Evolutionary conservation across 2,888 invertebrate genomes (phyloP).

Genomic region (Protonemura montana): DNA sequence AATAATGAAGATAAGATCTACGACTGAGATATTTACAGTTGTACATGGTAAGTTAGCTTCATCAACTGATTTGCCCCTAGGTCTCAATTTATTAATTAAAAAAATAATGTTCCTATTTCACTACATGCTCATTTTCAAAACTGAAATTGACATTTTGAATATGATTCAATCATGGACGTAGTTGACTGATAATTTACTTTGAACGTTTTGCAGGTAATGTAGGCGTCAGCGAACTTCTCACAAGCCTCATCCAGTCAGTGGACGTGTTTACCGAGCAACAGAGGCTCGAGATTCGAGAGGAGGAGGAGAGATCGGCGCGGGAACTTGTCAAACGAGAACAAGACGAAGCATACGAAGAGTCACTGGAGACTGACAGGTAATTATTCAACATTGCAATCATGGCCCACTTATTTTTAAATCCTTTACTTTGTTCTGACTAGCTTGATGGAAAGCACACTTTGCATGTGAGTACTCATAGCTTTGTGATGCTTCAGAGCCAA

Average conservation of each 20-base stretch:
- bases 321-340: conserved; percentile 92
- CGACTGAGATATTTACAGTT: conserved; percentile 89
- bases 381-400: too few relatives aligned
- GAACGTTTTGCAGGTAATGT: conserved; percentile 71
- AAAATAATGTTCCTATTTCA: too few relatives aligned
- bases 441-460: too few relatives aligned
- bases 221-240: conserved; percentile 87
- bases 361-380: conserved; percentile 85
- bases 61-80: too few relatives aligned
- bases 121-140: too few relatives aligned
- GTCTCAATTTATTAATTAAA: too few relatives aligned
- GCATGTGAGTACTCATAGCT: too few relatives aligned
- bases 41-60: conserved; percentile 74
- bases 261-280: conserved; percentile 84
- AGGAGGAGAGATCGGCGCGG: conserved; percentile 87
- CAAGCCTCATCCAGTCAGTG: conserved; percentile 84
- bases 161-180: too few relatives aligned
- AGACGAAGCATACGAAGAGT: conserved; percentile 91
- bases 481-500: conserved; percentile 72
- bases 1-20: conserved; percentile 86
- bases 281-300: conserved; percentile 79
- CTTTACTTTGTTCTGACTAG: too few relatives aligned
- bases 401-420: too few relatives aligned
- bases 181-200: background rate
- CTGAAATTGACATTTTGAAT: background rate